phyloP scores from a whole-genome alignment of 2,113 vertebrate genomes.

The Ginglymostoma cirratum region DNA sequence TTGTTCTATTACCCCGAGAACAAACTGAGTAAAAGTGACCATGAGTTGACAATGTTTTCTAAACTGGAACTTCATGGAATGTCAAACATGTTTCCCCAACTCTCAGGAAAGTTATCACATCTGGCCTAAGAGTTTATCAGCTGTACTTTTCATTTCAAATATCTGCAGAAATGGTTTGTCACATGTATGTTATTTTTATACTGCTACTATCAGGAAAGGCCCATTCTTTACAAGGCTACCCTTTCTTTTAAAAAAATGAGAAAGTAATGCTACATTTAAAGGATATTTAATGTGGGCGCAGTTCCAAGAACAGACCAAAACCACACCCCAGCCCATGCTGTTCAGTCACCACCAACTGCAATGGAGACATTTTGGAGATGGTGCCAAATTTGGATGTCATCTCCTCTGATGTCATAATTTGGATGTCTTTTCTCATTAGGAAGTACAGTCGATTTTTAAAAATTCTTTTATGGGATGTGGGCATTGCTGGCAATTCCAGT shows the following conservation, averaged over 20 bases:
- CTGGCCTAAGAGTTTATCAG: background rate
- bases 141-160: background rate
- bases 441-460: background rate
- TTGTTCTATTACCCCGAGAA: background rate
- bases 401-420: background rate
- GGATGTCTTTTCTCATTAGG: background rate
- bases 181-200: conserved; percentile 22
- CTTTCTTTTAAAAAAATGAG: background rate
- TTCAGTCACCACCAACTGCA: background rate
- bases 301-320: background rate
- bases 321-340: background rate
- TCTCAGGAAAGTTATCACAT: background rate
- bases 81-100: background rate
- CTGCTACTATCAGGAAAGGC: background rate
- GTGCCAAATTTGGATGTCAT: background rate
- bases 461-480: too few species aligned
- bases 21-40: background rate
- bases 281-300: background rate
- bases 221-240: background rate
- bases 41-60: background rate
- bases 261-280: background rate
- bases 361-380: background rate
- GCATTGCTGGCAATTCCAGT: too few species aligned
- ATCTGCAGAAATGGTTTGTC: background rate
- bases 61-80: background rate